A percentile compares a stretch with the other conserved stretches of the same genome.
Evolutionary conservation across 2,888 invertebrate species (phyloP).

Genomic region (Metellina segmentata): DNA sequence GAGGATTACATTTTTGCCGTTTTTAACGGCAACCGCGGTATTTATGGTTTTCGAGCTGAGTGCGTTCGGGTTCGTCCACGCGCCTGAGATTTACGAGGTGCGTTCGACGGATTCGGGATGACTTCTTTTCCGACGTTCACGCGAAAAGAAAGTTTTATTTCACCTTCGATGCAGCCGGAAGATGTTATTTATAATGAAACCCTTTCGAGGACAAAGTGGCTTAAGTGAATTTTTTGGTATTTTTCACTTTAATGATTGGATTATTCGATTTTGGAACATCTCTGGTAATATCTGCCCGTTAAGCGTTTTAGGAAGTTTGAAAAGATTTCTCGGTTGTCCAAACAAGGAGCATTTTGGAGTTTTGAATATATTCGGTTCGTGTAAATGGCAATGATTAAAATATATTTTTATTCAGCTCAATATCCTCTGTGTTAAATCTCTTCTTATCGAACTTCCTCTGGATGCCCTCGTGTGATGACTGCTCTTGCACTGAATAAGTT

Average conservation of each 20-base stretch:
- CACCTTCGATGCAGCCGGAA: conserved; percentile 11
- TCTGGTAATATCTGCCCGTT: no score
- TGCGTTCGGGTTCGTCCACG: conserved; percentile 15
- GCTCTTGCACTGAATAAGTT: no score
- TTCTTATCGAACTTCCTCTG: no score
- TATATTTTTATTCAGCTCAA: no score
- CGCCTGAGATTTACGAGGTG: conserved; percentile 49
- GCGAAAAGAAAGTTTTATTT: conserved; percentile 68
- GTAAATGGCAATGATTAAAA: neutral
- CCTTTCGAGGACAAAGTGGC: neutral
- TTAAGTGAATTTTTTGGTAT: neutral
- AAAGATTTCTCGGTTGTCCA: conserved; percentile 1
- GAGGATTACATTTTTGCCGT: conserved; percentile 69
- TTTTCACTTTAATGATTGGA: neutral
- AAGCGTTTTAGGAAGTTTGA: neutral
- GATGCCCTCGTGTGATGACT: no score
- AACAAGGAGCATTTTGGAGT: neutral
- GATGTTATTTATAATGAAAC: conserved; percentile 49
- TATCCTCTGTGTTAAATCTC: no score
- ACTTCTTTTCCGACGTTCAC: conserved; percentile 46
- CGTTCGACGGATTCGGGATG: neutral
- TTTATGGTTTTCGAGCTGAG: conserved; percentile 66
- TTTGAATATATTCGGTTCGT: neutral
- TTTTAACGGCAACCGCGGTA: conserved; percentile 49
- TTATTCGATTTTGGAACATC: neutral